phyloP scores from a whole-genome alignment of 2,888 invertebrate species.

The Polydrusus cervinus region DNA sequence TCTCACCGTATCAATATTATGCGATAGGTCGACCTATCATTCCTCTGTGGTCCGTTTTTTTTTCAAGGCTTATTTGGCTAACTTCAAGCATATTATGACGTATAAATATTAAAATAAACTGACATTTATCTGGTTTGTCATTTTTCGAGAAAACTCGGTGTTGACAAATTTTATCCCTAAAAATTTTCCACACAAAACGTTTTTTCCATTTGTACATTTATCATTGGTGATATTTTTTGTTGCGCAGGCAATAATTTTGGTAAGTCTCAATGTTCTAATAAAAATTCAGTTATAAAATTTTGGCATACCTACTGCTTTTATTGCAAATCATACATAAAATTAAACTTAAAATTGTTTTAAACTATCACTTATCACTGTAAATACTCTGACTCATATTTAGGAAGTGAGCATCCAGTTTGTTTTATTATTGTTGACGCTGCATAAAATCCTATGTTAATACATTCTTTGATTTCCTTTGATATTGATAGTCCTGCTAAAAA shows the following conservation, averaged over 20 bases:
- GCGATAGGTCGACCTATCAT: no score
- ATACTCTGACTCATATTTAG: slow-evolving; percentile 56
- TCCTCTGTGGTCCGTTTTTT: no score
- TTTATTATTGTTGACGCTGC: slow-evolving; percentile 72
- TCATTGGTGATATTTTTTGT: not conserved
- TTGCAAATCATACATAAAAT: not conserved
- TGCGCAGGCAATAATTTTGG: not conserved
- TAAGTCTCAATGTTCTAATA: not conserved
- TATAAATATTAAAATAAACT: not conserved
- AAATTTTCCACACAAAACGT: not conserved
- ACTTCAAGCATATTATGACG: slow-evolving; percentile 34
- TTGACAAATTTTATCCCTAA: slow-evolving; percentile 5
- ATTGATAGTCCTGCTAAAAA: slow-evolving; percentile 73
- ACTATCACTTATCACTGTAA: not conserved
- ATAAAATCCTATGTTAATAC: slow-evolving; percentile 70
- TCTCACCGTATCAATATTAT: no score
- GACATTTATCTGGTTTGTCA: not conserved
- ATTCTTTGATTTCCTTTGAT: slow-evolving; percentile 68
- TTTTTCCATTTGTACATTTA: no score
- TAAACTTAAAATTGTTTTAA: not conserved
- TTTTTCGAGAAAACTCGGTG: slow-evolving; percentile 2
- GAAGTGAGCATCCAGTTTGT: slow-evolving; percentile 72
- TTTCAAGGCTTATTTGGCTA: not conserved
- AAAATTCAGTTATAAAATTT: not conserved
- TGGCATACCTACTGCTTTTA: not conserved